These are phyloP conservation scores for Rhopalosiphum maidis DNA, from an alignment of 1,140 invertebrate genomes.

Conservation along the genomic window DNA sequence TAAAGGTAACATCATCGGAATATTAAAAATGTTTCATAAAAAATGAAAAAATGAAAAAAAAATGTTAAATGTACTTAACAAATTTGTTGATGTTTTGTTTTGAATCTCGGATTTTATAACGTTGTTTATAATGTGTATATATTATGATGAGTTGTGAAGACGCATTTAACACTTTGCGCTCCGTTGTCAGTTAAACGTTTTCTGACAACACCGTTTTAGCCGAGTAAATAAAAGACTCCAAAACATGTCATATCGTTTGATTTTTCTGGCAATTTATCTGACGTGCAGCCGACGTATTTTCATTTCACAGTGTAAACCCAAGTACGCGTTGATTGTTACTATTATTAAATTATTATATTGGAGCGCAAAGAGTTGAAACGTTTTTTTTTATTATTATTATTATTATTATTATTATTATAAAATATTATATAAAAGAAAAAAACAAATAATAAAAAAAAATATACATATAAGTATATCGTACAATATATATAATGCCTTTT, in stretches of 20 bases:
- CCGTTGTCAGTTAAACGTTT: slow-evolving; percentile 31
- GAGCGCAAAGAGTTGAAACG: slow-evolving; percentile 43
- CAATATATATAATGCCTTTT: background rate
- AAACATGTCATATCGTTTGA: background rate
- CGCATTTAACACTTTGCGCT: slow-evolving; percentile 48
- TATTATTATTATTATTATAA: slow-evolving; percentile 30
- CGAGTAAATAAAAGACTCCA: background rate
- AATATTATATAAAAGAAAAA: slow-evolving; percentile 34
- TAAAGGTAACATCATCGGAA: slow-evolving; percentile 27
- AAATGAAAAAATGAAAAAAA: background rate
- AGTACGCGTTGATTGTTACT: slow-evolving; percentile 26
- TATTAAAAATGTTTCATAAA: slow-evolving; percentile 40
- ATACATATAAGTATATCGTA: background rate
- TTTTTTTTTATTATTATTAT: slow-evolving; percentile 23
- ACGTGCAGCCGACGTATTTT: background rate
- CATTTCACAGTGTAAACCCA: background rate
- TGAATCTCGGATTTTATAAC: slow-evolving; percentile 51
- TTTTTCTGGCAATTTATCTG: background rate
- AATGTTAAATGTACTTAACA: slow-evolving; percentile 41
- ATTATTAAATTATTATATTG: slow-evolving; percentile 13
- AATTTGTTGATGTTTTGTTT: slow-evolving; percentile 54
- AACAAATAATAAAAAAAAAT: slow-evolving; percentile 3
- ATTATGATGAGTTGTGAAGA: slow-evolving; percentile 52
- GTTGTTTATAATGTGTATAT: slow-evolving; percentile 50
- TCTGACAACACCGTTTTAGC: slow-evolving; percentile 3